phyloP scores from a whole-genome alignment of 2,888 invertebrate genomes.

The Spicauda simplicius region DNA sequence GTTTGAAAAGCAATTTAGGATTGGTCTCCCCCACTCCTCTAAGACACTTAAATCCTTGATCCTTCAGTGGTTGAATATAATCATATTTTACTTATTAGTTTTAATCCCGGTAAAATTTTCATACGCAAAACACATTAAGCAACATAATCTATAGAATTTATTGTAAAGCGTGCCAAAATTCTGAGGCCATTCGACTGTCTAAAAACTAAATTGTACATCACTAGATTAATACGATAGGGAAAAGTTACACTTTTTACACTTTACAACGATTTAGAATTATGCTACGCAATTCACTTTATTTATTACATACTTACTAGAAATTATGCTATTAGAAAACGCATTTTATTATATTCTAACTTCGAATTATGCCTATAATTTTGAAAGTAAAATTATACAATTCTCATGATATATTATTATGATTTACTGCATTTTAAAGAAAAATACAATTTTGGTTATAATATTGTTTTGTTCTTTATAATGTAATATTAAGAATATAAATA shows the following conservation, averaged over 20 bases:
- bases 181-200: constrained; percentile 4
- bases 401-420: background rate
- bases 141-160: background rate
- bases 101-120: background rate
- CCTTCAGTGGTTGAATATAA: no score
- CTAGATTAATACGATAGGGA: constrained; percentile 47
- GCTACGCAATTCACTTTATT: constrained; percentile 68
- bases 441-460: no score
- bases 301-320: background rate
- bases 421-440: no score
- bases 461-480: no score
- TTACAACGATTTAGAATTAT: constrained; percentile 81
- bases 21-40: no score
- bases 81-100: background rate
- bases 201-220: constrained; percentile 34
- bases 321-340: background rate
- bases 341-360: background rate
- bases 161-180: background rate
- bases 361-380: background rate
- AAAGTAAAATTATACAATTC: background rate
- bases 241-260: constrained; percentile 67
- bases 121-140: background rate
- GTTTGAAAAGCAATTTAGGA: no score
- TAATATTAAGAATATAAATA: no score
- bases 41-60: no score